phyloP scores from a whole-genome alignment of 2,797 vertebrate species.

The Furcifer pardalis region DNA sequence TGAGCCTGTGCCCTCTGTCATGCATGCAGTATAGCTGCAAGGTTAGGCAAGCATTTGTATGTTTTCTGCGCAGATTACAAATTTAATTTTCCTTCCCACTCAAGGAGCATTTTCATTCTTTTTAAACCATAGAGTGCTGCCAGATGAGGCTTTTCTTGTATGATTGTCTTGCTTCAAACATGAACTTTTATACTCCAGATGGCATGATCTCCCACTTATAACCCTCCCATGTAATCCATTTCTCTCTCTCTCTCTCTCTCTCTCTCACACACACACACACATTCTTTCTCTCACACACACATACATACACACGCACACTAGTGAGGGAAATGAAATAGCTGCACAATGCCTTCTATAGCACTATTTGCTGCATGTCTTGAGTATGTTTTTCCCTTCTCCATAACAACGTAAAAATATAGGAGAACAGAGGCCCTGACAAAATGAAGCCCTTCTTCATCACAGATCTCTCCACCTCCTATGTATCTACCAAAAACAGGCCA shows the following conservation, averaged over 20 bases:
- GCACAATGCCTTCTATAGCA: background rate
- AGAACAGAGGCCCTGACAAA: background rate
- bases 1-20: slow-evolving; percentile 10
- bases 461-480: fast-evolving
- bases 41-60: slow-evolving; percentile 11
- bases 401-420: background rate
- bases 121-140: background rate
- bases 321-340: background rate
- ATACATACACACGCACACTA: too few species aligned
- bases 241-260: background rate
- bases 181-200: background rate
- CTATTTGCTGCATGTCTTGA: background rate
- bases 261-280: background rate
- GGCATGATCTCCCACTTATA: background rate
- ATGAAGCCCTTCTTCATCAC: background rate
- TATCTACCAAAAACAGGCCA: background rate
- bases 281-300: too few species aligned
- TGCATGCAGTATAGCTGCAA: slow-evolving; percentile 18
- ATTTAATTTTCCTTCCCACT: background rate
- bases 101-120: background rate
- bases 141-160: background rate
- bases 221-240: background rate
- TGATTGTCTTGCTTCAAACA: background rate
- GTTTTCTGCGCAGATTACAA: slow-evolving; percentile 16
- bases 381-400: background rate